Evolutionary conservation across 2,888 invertebrate genomes (phyloP).

Genomic region (Sphecodes monilicornis): DNA sequence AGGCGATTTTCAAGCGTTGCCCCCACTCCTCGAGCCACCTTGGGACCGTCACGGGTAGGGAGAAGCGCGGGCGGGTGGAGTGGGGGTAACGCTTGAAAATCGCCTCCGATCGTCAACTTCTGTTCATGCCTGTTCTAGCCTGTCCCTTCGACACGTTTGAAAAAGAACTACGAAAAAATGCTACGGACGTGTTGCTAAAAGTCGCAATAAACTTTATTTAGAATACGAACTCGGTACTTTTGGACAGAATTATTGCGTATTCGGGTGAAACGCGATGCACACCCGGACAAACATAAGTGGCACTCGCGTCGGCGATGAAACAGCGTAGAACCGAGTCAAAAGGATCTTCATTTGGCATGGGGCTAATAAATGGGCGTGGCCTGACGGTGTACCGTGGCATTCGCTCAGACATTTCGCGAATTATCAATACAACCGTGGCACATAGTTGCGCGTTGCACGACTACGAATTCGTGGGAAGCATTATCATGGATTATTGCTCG

Average conservation of each 20-base stretch:
- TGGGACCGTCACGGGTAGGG: too few relatives aligned
- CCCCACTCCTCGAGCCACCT: too few relatives aligned
- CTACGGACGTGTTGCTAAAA: too few relatives aligned
- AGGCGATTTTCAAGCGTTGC: too few relatives aligned
- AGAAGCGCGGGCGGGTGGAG: too few relatives aligned
- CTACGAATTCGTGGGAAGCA: conserved; percentile 40
- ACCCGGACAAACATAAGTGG: background rate
- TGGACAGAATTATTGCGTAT: background rate
- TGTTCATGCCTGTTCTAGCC: too few relatives aligned
- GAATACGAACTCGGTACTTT: background rate
- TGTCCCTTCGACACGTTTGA: too few relatives aligned
- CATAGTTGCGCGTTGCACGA: conserved; percentile 29
- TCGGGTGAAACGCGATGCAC: too few relatives aligned
- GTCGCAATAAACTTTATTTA: too few relatives aligned
- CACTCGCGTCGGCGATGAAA: background rate
- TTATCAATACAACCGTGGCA: conserved; percentile 50
- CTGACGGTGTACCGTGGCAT: conserved; percentile 39
- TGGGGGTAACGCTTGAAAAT: too few relatives aligned
- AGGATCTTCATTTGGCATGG: conserved; percentile 23
- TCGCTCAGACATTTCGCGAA: conserved; percentile 32
- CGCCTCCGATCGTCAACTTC: too few relatives aligned
- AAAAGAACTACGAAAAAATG: too few relatives aligned
- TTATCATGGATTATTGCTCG: conserved; percentile 51
- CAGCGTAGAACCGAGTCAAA: conserved; percentile 10
- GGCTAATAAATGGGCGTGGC: conserved; percentile 59